Evolutionary conservation across 2,888 invertebrate species (phyloP).

Genomic region (Cylindroiulus punctatus): DNA sequence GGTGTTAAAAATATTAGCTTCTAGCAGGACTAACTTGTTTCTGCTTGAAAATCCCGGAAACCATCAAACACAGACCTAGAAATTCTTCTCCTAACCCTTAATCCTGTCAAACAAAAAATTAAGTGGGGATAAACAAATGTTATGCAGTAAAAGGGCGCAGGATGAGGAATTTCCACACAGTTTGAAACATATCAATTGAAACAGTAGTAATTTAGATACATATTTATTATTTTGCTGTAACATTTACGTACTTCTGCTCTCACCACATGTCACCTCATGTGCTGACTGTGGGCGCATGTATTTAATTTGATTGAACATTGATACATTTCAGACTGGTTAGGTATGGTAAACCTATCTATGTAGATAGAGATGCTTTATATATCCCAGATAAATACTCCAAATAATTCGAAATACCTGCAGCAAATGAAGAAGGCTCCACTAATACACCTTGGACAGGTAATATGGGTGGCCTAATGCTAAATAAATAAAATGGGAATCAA

Average conservation of each 20-base stretch:
- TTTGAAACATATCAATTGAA: too few relatives aligned
- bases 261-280: too few relatives aligned
- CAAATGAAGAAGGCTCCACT: slow-evolving; percentile 64
- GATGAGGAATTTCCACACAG: too few relatives aligned
- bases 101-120: slow-evolving; percentile 60
- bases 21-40: slow-evolving; percentile 64
- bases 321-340: too few relatives aligned
- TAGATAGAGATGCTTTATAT: too few relatives aligned
- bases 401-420: slow-evolving; percentile 10
- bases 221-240: too few relatives aligned
- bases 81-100: slow-evolving; percentile 62
- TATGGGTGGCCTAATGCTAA: slow-evolving; percentile 67
- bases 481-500: slow-evolving; percentile 1
- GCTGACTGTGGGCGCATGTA: too few relatives aligned
- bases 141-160: background rate
- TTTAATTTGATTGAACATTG: too few relatives aligned
- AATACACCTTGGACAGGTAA: slow-evolving; percentile 68
- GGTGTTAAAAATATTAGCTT: background rate
- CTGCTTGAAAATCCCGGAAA: slow-evolving; percentile 69
- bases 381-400: too few relatives aligned
- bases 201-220: too few relatives aligned
- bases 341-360: too few relatives aligned
- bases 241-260: too few relatives aligned
- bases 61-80: slow-evolving; percentile 68
- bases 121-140: background rate